Base-by-base conservation (phyloP, 2,797 vertebrate species). In the Lithobates sylvaticus region DNA sequence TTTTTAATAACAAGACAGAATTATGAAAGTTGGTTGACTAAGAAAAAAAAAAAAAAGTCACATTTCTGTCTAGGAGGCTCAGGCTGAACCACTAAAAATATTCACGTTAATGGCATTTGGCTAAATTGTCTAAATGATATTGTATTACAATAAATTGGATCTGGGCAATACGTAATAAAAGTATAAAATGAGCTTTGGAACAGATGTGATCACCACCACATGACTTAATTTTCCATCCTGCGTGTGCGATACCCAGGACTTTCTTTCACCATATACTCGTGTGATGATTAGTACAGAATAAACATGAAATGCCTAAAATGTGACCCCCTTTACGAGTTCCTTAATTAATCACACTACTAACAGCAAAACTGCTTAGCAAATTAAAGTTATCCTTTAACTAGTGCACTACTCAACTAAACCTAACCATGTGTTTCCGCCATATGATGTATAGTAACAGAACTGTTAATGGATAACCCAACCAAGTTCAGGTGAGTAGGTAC, bases 361-460 rank as follows among this genome's bases (percentile, higher is more conserved):
- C 29, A 36, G 32, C 16, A 71, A 34, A 21, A 10, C 36, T 26
- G 9, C 21, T 23, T 7, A 61, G 6, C 6, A 61, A 61, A 23
- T 23, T 8, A 6, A 29, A 15, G 68, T 80, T 80, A 80, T 47
- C 32, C 67, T 54, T 34, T 81, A 81, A 54, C 65, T 64, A 70
- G 0, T 50, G 44, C 67, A 34, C 16, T n/a, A 71, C 69, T 71
- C 69, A 71, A 23, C 27, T 13, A 54, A 29, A 12, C 47, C 16
- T 54, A 7, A 23, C 29, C 10, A 47, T 5, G 39, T 80, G 15
- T 50, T 10, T 10, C 39, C 2, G 13, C 18, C 12, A 6, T 34
- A 54, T 15, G 16, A 34, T 50, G 50, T 10, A 23, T 69, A 71
- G n/a, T 71, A 34, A 42, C 15, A 29, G 42, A 71, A 36, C 32